Percentiles rank a stretch among this genome's conserved stretches.
These are phyloP conservation scores for Micrasema minimum DNA, from an alignment of 1,140 invertebrate genomes.

Conservation along the genomic window DNA sequence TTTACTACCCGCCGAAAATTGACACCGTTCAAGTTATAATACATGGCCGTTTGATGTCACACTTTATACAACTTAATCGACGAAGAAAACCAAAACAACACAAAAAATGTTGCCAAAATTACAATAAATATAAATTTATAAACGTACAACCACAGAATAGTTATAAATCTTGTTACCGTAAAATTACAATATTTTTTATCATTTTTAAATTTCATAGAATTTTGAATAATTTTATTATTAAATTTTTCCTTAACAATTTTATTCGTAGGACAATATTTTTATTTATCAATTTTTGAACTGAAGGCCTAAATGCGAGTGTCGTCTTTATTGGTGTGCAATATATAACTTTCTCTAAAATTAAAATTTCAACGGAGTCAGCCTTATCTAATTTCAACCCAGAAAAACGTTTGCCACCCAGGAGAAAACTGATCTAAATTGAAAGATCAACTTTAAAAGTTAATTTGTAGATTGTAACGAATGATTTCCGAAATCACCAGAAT, in stretches of 20 bases:
- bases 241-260: slow-evolving; percentile 53
- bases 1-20: slow-evolving; percentile 32
- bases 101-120: slow-evolving; percentile 55
- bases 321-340: slow-evolving; percentile 66
- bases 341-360: slow-evolving; percentile 34
- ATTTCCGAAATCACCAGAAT: neutral
- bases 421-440: neutral
- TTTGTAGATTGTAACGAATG: too few species aligned
- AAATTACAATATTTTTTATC: slow-evolving; percentile 54
- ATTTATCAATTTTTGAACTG: slow-evolving; percentile 69
- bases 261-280: slow-evolving; percentile 55
- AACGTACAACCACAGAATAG: slow-evolving; percentile 53
- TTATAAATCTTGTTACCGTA: slow-evolving; percentile 54
- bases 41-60: slow-evolving; percentile 38
- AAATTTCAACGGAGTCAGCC: slow-evolving; percentile 11
- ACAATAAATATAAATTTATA: slow-evolving; percentile 56
- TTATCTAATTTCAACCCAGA: neutral
- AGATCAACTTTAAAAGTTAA: neutral
- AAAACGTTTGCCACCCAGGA: neutral
- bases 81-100: slow-evolving; percentile 45
- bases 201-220: slow-evolving; percentile 54
- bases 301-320: slow-evolving; percentile 71
- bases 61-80: slow-evolving; percentile 33
- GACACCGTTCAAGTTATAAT: slow-evolving; percentile 38
- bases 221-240: slow-evolving; percentile 56